Evolutionary conservation across 1,140 invertebrate genomes (phyloP).

Genomic region (Conus betulinus): DNA sequence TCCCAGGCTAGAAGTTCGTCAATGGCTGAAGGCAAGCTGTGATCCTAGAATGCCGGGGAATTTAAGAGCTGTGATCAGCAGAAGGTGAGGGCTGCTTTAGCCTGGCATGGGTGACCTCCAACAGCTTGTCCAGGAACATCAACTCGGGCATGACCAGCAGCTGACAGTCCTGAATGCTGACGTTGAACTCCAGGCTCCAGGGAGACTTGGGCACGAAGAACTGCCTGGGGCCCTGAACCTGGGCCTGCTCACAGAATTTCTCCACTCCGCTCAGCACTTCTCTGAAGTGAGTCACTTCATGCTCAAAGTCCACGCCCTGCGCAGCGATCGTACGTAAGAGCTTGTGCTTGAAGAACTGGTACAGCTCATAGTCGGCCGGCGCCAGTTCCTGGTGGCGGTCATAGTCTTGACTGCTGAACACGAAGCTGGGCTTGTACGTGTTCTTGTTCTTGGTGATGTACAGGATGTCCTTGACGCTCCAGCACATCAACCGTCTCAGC

Average conservation of each 20-base stretch:
- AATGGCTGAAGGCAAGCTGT: too few relatives aligned
- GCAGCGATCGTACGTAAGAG: constrained; percentile 48
- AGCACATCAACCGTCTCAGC: constrained; percentile 63
- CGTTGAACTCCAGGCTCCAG: constrained; percentile 54
- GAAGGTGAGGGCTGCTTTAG: not conserved
- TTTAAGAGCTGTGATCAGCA: not conserved
- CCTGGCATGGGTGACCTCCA: not conserved
- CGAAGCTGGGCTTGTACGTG: constrained; percentile 40
- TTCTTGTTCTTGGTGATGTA: constrained; percentile 63
- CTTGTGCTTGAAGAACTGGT: constrained; percentile 52
- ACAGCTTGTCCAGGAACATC: constrained; percentile 43
- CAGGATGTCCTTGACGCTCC: constrained; percentile 67
- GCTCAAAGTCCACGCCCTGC: constrained; percentile 48
- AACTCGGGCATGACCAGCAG: constrained; percentile 57
- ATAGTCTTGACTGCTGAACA: constrained; percentile 46
- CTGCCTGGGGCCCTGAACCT: not conserved
- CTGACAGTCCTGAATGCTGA: constrained; percentile 51
- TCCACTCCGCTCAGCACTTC: constrained; percentile 45
- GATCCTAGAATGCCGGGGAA: not conserved
- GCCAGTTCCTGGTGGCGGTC: constrained; percentile 47
- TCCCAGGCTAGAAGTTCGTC: too few relatives aligned
- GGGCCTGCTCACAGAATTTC: constrained; percentile 44
- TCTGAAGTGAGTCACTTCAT: constrained; percentile 60
- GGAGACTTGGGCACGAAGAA: constrained; percentile 38
- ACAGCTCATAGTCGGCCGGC: constrained; percentile 60